Conservation (phyloP, 2,888 invertebrate genomes). For the Disparrhopalites patrizii region DNA sequence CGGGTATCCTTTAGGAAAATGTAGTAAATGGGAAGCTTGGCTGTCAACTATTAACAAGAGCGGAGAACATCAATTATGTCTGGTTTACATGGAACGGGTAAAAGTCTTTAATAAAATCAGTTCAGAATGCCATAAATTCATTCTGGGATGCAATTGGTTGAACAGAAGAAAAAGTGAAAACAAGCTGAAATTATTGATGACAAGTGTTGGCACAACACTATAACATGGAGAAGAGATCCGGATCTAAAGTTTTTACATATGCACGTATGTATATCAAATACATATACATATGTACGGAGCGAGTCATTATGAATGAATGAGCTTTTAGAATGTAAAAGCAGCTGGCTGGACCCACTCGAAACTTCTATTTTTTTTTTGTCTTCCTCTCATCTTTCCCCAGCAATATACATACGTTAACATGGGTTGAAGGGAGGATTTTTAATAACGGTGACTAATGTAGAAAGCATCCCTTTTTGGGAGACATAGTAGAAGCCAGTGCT, state of each 20-base stretch:
- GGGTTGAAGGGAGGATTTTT: not conserved
- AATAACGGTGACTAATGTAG: slow-evolving; percentile 28
- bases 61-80: not conserved
- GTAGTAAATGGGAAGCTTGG: too few species aligned
- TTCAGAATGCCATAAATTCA: too few species aligned
- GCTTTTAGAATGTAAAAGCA: not conserved
- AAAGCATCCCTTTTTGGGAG: slow-evolving; percentile 23
- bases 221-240: too few species aligned
- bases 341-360: not conserved
- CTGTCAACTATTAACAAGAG: too few species aligned
- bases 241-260: too few species aligned
- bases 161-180: not conserved
- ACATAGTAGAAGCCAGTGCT: slow-evolving; percentile 3
- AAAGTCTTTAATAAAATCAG: not conserved
- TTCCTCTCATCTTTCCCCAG: too few species aligned
- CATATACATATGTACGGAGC: too few species aligned
- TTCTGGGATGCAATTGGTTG: not conserved
- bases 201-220: too few species aligned
- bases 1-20: too few species aligned
- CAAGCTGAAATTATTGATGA: not conserved
- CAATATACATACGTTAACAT: not conserved
- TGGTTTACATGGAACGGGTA: not conserved
- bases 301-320: too few species aligned
- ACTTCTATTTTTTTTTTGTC: too few species aligned
- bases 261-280: too few species aligned